Percentiles rank a stretch among this genome's conserved stretches.
phyloP scores from a whole-genome alignment of 2,888 invertebrate genomes.

The Monochamus alternatus region DNA sequence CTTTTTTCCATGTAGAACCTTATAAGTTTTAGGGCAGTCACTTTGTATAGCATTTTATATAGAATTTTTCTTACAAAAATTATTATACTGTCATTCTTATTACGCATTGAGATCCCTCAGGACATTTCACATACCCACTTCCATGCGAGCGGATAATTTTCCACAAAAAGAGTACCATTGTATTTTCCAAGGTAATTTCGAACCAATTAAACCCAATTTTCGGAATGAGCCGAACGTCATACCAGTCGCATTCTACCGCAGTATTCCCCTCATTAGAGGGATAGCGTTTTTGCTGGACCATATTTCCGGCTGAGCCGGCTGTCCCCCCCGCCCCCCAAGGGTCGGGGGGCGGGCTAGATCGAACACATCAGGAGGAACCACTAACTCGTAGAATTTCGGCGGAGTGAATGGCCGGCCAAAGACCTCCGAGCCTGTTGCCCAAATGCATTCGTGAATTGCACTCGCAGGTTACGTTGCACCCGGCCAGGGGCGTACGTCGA shows the following conservation, averaged over 20 bases:
- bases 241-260: background rate
- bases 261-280: constrained; percentile 36
- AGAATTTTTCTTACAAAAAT: too few species aligned
- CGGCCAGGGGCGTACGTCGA: constrained; percentile 18
- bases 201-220: too few species aligned
- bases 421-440: constrained; percentile 62
- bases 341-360: constrained; percentile 18
- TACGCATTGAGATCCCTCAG: too few species aligned
- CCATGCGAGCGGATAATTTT: too few species aligned
- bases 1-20: too few species aligned
- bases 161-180: too few species aligned
- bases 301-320: constrained; percentile 55
- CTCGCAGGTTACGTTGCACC: constrained; percentile 30
- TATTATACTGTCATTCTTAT: too few species aligned
- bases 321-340: constrained; percentile 46
- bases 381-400: constrained; percentile 60
- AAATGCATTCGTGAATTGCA: constrained; percentile 47
- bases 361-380: constrained; percentile 55
- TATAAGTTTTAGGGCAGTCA: too few species aligned
- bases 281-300: constrained; percentile 54
- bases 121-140: too few species aligned
- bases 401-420: constrained; percentile 69
- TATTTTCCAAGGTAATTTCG: too few species aligned
- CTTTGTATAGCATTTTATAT: too few species aligned
- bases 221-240: too few species aligned